Evolutionary conservation across 2,888 invertebrate species (phyloP), one percentile per base, ranked within the genome.

Genomic region (Pterobdella sp.): DNA sequence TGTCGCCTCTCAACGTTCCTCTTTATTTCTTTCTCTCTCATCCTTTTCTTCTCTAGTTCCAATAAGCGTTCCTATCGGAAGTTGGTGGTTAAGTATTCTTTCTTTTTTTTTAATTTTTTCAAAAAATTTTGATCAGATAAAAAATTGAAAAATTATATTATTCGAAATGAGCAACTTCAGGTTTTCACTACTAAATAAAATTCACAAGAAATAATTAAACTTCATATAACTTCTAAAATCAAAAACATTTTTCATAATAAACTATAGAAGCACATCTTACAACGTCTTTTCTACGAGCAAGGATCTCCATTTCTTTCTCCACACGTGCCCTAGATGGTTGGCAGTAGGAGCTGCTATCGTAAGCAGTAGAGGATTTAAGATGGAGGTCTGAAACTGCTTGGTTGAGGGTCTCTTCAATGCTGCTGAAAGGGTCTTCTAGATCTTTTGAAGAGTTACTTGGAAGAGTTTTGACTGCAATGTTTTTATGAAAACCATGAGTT

Each of bases 1-100:
- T 95, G 95, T 79, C 94, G 89, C 76, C 95, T 88, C 80, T 90
- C 92, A 86, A 93, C 93, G 88, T 93, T 92, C 85, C 94, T 93
- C 86, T 93, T 92, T 77, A 94, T 87, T 84, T 95, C 94, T 87
- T 89, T 85, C 87, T 92, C 91, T 80, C 93, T 88, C 85, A 94
- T 94, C 85, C 94, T 93, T 83, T 91, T 14, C 36, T 64, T 68
- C 63, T 89, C 80, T 93, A 88, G 84, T 94, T 93, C 82, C 93
- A 90, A 84, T 94, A 94, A 79, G 92, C 91, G 66, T 84, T 80
- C 76, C 83, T 81, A 77, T 83, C 49, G n/a, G 18, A 49, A 42
- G 49, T 42, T 7, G 49, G 7, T 42, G 7, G n/a, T n/a, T n/a
- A n/a, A n/a, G n/a, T n/a, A n/a, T n/a, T n/a, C n/a, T n/a, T n/a